Evolutionary conservation across 2,113 vertebrate species (phyloP).

Genomic region (Tragulus kanchil): DNA sequence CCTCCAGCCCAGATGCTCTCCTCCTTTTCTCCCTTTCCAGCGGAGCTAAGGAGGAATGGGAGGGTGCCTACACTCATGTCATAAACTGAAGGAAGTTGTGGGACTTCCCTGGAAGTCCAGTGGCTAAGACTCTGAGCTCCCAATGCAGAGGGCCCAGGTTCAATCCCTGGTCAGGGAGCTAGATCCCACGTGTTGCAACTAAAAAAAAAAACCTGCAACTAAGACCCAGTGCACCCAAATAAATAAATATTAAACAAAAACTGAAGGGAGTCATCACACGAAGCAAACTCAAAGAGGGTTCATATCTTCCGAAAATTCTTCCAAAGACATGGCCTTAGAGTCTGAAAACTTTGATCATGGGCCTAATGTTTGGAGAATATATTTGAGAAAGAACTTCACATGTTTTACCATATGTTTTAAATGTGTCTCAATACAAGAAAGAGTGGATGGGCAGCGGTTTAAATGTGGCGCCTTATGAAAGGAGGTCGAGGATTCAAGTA

Average conservation of each 20-base stretch:
- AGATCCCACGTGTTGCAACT: neutral
- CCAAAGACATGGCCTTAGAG: neutral
- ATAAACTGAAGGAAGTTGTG: neutral
- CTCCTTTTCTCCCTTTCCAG: neutral
- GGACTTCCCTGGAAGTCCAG: neutral
- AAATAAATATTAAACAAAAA: neutral
- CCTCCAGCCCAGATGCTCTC: neutral
- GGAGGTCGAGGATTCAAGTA: neutral
- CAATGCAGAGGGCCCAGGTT: neutral
- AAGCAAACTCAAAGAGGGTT: neutral
- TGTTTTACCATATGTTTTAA: neutral
- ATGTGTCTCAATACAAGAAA: neutral
- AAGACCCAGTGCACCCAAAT: neutral
- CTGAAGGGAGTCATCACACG: neutral
- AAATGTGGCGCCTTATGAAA: neutral
- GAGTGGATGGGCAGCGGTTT: neutral
- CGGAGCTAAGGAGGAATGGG: neutral
- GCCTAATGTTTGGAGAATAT: neutral
- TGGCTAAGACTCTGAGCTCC: neutral
- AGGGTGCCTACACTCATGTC: neutral
- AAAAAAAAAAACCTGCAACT: neutral
- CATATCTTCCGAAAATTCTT: neutral
- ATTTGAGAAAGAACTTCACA: neutral
- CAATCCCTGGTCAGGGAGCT: neutral
- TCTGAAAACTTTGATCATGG: neutral